Conservation (phyloP, 2,113 vertebrate genomes). For the Pangasianodon gigas region DNA sequence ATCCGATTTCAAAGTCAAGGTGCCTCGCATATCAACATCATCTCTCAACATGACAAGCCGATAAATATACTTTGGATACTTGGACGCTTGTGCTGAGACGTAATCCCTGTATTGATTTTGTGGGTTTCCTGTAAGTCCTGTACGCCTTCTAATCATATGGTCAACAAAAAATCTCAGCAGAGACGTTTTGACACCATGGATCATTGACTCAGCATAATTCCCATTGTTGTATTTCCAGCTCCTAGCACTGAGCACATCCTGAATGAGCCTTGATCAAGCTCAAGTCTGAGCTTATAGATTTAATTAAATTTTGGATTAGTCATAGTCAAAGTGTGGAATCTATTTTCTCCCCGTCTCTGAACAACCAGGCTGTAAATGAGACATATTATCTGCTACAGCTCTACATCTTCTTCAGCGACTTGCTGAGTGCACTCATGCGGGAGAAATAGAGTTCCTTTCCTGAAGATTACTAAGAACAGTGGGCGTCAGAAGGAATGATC, state of each 20-base stretch:
- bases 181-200: background rate
- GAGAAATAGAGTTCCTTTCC: slow-evolving; percentile 17
- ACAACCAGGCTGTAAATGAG: slow-evolving; percentile 51
- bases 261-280: slow-evolving; percentile 56
- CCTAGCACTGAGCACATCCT: slow-evolving; percentile 30
- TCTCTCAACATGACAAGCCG: slow-evolving; percentile 4
- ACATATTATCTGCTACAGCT: slow-evolving; percentile 44
- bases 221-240: background rate
- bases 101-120: slow-evolving; percentile 31
- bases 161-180: background rate
- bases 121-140: slow-evolving; percentile 9
- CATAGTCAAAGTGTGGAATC: slow-evolving; percentile 57
- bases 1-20: background rate
- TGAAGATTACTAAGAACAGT: background rate
- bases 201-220: background rate
- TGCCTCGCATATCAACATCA: background rate
- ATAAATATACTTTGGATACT: slow-evolving; percentile 5
- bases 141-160: background rate
- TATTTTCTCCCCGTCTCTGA: slow-evolving; percentile 44
- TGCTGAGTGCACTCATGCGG: background rate
- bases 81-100: background rate
- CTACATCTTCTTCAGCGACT: slow-evolving; percentile 27
- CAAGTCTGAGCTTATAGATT: slow-evolving; percentile 59
- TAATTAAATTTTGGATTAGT: slow-evolving; percentile 64
- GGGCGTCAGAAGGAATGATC: background rate